Percentiles rank a stretch among this genome's conserved stretches.
Conservation (phyloP, 2,797 vertebrate species). For the Sciurus vulgaris region DNA sequence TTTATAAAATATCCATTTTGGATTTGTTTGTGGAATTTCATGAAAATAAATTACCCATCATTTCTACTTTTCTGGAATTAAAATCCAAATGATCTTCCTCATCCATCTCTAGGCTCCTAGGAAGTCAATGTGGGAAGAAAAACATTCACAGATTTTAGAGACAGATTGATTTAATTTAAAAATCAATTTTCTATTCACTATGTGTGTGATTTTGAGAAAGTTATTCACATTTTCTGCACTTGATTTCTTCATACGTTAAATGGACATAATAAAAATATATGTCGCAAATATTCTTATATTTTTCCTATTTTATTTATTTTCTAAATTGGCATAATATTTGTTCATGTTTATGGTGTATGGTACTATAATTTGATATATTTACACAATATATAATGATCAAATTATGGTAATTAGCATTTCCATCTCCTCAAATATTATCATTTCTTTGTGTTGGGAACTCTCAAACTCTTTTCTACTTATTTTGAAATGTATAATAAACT, state of each 20-base stretch:
- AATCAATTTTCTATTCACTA: not conserved
- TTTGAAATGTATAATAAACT: not conserved
- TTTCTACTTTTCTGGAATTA: not conserved
- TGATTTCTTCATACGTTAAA: slow-evolving; percentile 4
- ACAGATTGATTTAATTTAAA: not conserved
- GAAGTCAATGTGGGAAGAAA: not conserved
- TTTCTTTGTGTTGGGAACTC: not conserved
- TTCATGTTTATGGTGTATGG: not conserved
- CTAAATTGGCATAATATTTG: not conserved
- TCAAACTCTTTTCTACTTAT: not conserved
- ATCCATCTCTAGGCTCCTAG: not conserved
- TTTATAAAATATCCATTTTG: not conserved
- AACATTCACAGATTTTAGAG: not conserved
- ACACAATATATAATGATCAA: not conserved
- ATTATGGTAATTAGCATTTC: not conserved
- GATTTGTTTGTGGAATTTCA: not conserved
- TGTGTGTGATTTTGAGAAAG: not conserved
- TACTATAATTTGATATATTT: not conserved
- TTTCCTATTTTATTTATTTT: not conserved
- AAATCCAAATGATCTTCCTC: slow-evolving; percentile 9
- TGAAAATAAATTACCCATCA: not conserved
- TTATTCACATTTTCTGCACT: not conserved
- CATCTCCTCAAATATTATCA: not conserved
- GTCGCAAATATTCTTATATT: not conserved
- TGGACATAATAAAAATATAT: not conserved